A percentile compares a stretch with the other conserved stretches of the same genome.
phyloP scores from a whole-genome alignment of 1,140 invertebrate genomes.

The Plectus sambesii region DNA sequence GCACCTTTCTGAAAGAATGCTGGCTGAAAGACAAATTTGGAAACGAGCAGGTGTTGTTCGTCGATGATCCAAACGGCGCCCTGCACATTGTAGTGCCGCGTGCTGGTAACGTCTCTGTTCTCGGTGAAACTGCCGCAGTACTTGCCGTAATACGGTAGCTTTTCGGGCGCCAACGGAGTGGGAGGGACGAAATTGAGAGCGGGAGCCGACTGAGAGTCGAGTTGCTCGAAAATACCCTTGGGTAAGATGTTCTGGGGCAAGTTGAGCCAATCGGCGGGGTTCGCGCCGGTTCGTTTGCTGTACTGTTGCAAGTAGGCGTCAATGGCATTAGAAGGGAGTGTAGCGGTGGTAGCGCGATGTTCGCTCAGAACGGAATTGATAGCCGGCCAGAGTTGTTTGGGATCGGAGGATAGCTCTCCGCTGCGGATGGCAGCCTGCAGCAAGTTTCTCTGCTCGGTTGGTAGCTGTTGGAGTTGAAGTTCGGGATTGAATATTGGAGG shows the following conservation, averaged over 20 bases:
- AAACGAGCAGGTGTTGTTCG: slow-evolving; percentile 35
- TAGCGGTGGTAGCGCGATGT: neutral
- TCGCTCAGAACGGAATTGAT: slow-evolving; percentile 12
- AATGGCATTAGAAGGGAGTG: neutral
- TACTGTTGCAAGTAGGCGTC: neutral
- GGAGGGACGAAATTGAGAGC: too few species aligned
- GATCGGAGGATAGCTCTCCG: slow-evolving; percentile 37
- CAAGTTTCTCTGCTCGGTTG: slow-evolving; percentile 27
- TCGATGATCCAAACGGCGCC: slow-evolving; percentile 44
- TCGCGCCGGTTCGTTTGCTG: slow-evolving; percentile 18
- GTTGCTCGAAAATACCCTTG: too few species aligned
- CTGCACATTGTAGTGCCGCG: slow-evolving; percentile 25
- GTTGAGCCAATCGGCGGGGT: slow-evolving; percentile 7
- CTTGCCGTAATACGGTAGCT: slow-evolving; percentile 40
- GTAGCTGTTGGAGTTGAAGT: too few species aligned
- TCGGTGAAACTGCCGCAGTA: slow-evolving; percentile 40
- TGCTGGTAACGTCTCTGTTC: slow-evolving; percentile 18
- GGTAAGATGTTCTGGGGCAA: too few species aligned
- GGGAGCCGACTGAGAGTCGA: too few species aligned
- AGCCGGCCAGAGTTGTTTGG: slow-evolving; percentile 18
- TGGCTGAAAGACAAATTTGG: slow-evolving; percentile 41
- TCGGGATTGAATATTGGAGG: too few species aligned
- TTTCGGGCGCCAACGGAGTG: too few species aligned
- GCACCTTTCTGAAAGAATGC: slow-evolving; percentile 10
- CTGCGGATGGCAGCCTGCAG: slow-evolving; percentile 31